These are phyloP conservation scores for Drosophila subquinaria DNA, from an alignment of 2,888 invertebrate genomes.

Conservation along the genomic window DNA sequence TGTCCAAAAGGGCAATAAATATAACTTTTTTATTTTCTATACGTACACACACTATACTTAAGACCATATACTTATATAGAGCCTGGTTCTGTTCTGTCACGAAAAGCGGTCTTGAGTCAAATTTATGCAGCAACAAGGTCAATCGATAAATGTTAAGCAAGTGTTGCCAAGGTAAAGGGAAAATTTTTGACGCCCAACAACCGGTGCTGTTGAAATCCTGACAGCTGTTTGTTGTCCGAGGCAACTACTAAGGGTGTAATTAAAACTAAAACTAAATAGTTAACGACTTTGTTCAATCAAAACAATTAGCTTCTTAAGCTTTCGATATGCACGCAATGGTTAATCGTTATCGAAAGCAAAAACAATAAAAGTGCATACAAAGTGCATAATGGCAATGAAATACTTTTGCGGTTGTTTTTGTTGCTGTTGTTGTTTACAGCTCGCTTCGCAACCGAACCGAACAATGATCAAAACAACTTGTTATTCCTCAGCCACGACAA, in stretches of 20 bases:
- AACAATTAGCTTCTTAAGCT: conserved; percentile 29
- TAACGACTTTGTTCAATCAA: conserved; percentile 52
- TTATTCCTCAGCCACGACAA: conserved; percentile 55
- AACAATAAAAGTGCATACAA: conserved; percentile 20
- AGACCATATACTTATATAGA: conserved; percentile 5
- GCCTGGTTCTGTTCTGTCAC: conserved; percentile 37
- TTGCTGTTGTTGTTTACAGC: conserved; percentile 61
- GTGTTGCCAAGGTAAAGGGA: conserved; percentile 70
- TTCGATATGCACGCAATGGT: conserved; percentile 29
- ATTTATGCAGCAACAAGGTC: conserved; percentile 79
- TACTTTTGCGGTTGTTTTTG: conserved; percentile 61
- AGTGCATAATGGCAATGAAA: conserved; percentile 69
- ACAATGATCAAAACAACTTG: conserved; percentile 77
- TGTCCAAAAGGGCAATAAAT: conserved; percentile 39
- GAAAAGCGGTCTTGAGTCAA: conserved; percentile 54
- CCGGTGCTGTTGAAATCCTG: conserved; percentile 53
- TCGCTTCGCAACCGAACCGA: conserved; percentile 53
- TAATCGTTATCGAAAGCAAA: conserved; percentile 47
- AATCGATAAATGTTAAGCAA: conserved; percentile 71
- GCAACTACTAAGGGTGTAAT: conserved; percentile 48
- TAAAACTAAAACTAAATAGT: conserved; percentile 54
- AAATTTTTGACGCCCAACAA: conserved; percentile 64
- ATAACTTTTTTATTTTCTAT: not conserved
- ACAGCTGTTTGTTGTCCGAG: conserved; percentile 71
- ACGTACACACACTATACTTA: not conserved